Percentiles rank a stretch among this genome's conserved stretches.
phyloP scores from a whole-genome alignment of 1,140 invertebrate genomes.

The Drosophila kohkoa region DNA sequence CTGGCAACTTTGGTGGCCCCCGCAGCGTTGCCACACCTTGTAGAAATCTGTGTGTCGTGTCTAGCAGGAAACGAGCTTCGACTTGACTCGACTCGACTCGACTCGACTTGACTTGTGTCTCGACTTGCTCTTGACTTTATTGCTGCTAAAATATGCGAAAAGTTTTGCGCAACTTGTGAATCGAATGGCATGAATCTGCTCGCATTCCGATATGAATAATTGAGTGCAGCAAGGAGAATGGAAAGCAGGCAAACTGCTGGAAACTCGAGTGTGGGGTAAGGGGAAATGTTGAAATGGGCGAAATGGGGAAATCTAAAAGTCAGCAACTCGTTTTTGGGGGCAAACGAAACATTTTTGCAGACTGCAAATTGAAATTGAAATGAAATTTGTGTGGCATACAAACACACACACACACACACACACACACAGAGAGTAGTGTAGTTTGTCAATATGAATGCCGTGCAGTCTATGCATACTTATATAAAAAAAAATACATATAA shows the following conservation, averaged over 20 bases:
- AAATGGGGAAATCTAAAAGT: constrained; percentile 9
- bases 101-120: no score
- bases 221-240: constrained; percentile 31
- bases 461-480: constrained; percentile 2
- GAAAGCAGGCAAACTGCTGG: no score
- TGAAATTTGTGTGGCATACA: constrained; percentile 30
- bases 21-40: constrained; percentile 11
- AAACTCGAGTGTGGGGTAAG: not conserved
- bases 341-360: constrained; percentile 29
- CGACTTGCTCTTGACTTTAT: constrained; percentile 14
- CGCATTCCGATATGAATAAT: constrained; percentile 17
- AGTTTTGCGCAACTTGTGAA: constrained; percentile 25
- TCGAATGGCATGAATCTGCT: constrained; percentile 12
- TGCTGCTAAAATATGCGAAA: constrained; percentile 26
- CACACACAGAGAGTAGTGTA: not conserved
- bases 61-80: not conserved
- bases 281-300: not conserved
- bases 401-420: not conserved
- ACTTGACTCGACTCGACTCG: no score
- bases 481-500: not conserved
- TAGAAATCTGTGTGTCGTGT: not conserved
- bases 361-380: constrained; percentile 35
- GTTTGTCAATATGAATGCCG: constrained; percentile 16
- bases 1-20: not conserved
- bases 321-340: constrained; percentile 12